These are phyloP conservation scores for Cosmia pyralina DNA, from an alignment of 2,888 invertebrate species.

Conservation along the genomic window DNA sequence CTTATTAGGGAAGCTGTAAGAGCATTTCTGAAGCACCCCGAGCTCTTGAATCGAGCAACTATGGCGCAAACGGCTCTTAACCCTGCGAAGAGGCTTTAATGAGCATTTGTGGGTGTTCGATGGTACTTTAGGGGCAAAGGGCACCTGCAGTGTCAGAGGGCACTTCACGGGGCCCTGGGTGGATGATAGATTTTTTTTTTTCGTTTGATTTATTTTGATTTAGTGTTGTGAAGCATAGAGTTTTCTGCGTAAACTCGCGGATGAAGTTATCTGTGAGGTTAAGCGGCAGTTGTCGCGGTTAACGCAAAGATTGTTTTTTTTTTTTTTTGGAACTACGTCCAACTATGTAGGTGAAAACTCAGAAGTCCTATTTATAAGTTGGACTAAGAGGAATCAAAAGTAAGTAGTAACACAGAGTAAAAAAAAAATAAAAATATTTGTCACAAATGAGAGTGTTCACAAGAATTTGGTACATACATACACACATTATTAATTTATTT, in stretches of 20 bases:
- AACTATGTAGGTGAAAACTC: background rate
- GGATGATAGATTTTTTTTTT: background rate
- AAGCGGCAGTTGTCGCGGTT: background rate
- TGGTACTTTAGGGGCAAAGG: conserved; percentile 46
- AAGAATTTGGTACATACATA: too few species aligned
- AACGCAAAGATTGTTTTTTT: background rate
- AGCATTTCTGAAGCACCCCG: conserved; percentile 34
- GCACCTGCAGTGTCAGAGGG: conserved; percentile 42
- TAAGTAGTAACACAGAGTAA: too few species aligned
- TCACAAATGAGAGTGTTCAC: too few species aligned
- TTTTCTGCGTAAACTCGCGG: background rate
- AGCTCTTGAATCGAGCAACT: conserved; percentile 58
- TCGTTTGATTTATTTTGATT: background rate
- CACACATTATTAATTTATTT: too few species aligned
- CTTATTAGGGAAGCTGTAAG: conserved; percentile 40
- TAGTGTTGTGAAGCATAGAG: background rate
- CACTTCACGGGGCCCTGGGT: conserved; percentile 22
- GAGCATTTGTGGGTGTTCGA: conserved; percentile 59
- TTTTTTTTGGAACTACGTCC: background rate
- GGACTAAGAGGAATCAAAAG: background rate
- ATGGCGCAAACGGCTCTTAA: conserved; percentile 51
- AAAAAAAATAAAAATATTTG: too few species aligned
- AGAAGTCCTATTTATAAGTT: background rate
- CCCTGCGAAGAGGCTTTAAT: conserved; percentile 56
- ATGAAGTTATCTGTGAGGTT: background rate